Base-by-base conservation (phyloP, 2,113 vertebrate species). In the Malaclemys terrapin region DNA sequence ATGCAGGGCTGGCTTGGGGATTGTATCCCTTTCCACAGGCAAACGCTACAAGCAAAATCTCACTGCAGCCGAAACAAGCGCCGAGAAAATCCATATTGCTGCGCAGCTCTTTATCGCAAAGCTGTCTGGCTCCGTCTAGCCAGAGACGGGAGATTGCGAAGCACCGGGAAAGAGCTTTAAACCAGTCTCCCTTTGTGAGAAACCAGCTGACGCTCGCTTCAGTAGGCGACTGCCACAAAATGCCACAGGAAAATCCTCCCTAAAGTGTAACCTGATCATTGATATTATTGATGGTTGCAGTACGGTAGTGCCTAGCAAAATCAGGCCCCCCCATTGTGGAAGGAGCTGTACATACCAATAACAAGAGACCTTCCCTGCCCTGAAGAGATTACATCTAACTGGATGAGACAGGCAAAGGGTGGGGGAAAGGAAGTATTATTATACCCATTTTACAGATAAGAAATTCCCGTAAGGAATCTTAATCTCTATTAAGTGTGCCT, bases 81-180 rank as follows among this genome's bases (percentile, higher is more conserved):
- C 79, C 38, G 85, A 75, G 80, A 80, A 96, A 97, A 94, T 95
- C 84, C 91, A 94, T 89, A 49, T 75, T 72, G 27, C n/a, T 91
- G 47, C 83, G 88, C 72, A 49, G 89, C 16, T 85, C 57, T 29
- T 54, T 94, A 90, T 62, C 59, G 84, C 85, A 96, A 96, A 97
- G 50, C 91, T 94, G 84, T 88, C 95, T 1, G 3, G 80, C 22
- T 95, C 90, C 93, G 95, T 78, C 47, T 85, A 89, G 91, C n/a
- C 82, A 82, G 59, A 90, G 94, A 91, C 29, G 65, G 87, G 91
- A 90, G 87, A 62, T 6, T 80, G 78, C 87, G 89, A 95, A 96
- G 94, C 47, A 91, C 12, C 47, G 2, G 10, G 8, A 6, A 83
- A 94, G 82, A 49, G 45, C 82, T 76, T 93, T 87, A 80, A 81